Percentiles rank a stretch among this genome's conserved stretches.
phyloP scores from a whole-genome alignment of 2,113 vertebrate genomes.

The Promerops cafer region DNA sequence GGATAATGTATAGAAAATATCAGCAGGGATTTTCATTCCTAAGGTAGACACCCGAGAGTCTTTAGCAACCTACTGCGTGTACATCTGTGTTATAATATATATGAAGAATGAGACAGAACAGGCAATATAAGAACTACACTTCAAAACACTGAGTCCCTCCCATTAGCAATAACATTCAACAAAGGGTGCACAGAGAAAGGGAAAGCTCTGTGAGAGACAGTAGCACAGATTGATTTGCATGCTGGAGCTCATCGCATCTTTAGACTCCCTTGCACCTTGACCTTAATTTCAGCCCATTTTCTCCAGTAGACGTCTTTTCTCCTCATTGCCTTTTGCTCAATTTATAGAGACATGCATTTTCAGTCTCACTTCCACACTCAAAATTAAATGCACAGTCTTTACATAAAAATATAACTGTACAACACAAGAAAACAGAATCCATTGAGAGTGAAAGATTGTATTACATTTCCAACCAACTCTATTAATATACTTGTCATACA shows the following conservation, averaged over 20 bases:
- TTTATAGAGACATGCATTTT: background rate
- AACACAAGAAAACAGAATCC: background rate
- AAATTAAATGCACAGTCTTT: background rate
- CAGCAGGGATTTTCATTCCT: background rate
- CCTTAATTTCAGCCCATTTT: background rate
- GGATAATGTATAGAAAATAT: background rate
- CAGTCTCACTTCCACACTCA: background rate
- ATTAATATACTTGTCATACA: background rate
- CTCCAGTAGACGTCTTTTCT: background rate
- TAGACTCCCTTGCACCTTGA: background rate
- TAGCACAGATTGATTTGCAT: background rate
- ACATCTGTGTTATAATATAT: background rate
- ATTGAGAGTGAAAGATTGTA: background rate
- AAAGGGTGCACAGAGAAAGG: background rate
- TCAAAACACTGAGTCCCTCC: background rate
- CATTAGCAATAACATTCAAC: background rate
- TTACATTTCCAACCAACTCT: background rate
- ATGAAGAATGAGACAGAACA: background rate
- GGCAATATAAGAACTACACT: background rate
- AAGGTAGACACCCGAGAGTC: background rate
- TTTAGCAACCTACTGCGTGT: background rate
- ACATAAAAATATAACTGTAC: background rate
- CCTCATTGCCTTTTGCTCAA: background rate
- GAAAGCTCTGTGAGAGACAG: background rate
- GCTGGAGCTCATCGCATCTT: background rate